These are phyloP conservation scores for Allophyes oxyacanthae DNA, from an alignment of 2,888 invertebrate species.

Conservation along the genomic window DNA sequence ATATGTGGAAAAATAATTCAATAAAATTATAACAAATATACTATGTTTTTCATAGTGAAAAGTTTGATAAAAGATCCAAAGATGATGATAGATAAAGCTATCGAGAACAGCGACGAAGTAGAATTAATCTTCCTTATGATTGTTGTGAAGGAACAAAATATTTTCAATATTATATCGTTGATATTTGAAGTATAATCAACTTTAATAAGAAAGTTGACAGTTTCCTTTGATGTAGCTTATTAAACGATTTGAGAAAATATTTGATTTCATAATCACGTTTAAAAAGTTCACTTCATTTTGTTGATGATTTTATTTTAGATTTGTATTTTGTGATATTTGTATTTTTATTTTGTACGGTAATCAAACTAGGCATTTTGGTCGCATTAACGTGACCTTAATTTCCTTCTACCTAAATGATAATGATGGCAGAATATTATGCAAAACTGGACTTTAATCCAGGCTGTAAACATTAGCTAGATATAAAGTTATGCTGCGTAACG, in stretches of 20 bases:
- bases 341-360: constrained; percentile 1
- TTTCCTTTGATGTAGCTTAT: constrained; percentile 2
- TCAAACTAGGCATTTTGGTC: constrained; percentile 20
- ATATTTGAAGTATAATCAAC: constrained; percentile 1
- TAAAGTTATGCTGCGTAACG: constrained; percentile 16
- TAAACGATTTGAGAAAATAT: constrained; percentile 1
- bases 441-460: constrained; percentile 24
- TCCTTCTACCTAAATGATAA: constrained; percentile 29
- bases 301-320: too few species aligned
- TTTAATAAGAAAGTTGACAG: neutral
- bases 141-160: neutral
- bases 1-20: too few species aligned
- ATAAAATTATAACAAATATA: too few species aligned
- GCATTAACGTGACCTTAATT: constrained; percentile 31
- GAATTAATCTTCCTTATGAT: too few species aligned
- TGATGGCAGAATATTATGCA: constrained; percentile 23
- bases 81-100: too few species aligned
- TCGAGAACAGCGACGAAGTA: too few species aligned
- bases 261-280: constrained; percentile 4
- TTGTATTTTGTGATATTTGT: too few species aligned
- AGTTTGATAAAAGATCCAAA: too few species aligned
- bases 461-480: constrained; percentile 13
- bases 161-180: neutral
- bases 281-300: constrained; percentile 1
- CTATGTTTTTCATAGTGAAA: too few species aligned